These are phyloP conservation scores for Sminthurides aquaticus DNA, from an alignment of 2,888 invertebrate genomes.

Conservation along the genomic window DNA sequence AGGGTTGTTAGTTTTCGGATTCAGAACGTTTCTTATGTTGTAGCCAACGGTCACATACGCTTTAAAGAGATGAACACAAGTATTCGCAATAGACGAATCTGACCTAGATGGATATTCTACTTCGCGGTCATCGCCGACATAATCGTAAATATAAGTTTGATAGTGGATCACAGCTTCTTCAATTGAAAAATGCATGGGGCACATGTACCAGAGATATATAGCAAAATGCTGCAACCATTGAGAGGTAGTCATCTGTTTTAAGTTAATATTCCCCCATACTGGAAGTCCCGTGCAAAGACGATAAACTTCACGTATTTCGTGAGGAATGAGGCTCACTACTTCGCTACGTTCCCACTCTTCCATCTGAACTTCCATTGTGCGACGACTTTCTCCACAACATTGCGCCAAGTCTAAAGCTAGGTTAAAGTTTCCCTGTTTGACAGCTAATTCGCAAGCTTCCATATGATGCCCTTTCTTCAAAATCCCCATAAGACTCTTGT, in stretches of 20 bases:
- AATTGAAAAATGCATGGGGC: constrained; percentile 27
- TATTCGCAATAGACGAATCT: constrained; percentile 45
- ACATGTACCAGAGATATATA: constrained; percentile 65
- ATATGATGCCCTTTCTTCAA: constrained; percentile 33
- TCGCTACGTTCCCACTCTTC: constrained; percentile 23
- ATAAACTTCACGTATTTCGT: constrained; percentile 26
- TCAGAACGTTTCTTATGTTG: constrained; percentile 60
- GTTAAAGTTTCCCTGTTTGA: constrained; percentile 27
- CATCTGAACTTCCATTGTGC: constrained; percentile 22
- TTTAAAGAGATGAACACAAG: constrained; percentile 74
- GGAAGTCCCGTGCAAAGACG: constrained; percentile 29
- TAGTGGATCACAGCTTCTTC: constrained; percentile 31
- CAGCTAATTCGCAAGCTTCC: constrained; percentile 32
- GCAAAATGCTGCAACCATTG: constrained; percentile 78
- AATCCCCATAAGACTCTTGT: constrained; percentile 28
- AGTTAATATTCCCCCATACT: constrained; percentile 19
- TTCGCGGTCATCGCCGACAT: constrained; percentile 43
- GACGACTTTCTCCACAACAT: constrained; percentile 10
- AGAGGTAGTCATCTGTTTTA: constrained; percentile 45
- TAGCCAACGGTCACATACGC: constrained; percentile 62
- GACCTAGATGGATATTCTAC: constrained; percentile 30
- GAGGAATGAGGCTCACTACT: constrained; percentile 28
- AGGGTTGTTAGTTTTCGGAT: constrained; percentile 67
- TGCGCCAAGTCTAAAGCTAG: constrained; percentile 29
- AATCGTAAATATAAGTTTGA: constrained; percentile 25